Evolutionary conservation across 2,888 invertebrate genomes (phyloP).

Genomic region (Hirtodrosophila cameraria): DNA sequence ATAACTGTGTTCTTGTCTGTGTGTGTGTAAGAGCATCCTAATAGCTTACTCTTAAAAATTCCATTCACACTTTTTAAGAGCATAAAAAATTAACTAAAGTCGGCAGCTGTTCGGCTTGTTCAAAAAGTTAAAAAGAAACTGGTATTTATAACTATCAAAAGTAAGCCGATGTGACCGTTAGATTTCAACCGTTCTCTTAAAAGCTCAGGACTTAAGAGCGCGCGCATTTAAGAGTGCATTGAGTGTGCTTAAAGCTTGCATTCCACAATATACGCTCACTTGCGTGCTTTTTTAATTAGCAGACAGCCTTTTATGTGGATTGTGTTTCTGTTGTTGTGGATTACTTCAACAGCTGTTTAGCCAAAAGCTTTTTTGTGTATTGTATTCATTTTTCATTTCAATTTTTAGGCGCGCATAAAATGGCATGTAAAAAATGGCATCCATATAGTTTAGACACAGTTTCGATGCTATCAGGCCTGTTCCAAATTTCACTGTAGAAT

Average conservation of each 20-base stretch:
- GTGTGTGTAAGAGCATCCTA: constrained; percentile 21
- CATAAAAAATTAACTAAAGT: constrained; percentile 52
- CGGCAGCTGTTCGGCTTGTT: constrained; percentile 22
- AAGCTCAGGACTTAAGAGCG: constrained; percentile 54
- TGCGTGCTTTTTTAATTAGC: constrained; percentile 42
- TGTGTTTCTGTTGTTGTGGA: constrained; percentile 15
- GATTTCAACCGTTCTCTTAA: constrained; percentile 43
- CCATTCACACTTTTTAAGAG: constrained; percentile 49
- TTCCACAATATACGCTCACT: constrained; percentile 25
- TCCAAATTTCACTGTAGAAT: no score
- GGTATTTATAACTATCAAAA: constrained; percentile 6
- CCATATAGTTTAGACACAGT: no score
- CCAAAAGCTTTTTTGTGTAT: constrained; percentile 41
- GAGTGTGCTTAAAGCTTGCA: constrained; percentile 37
- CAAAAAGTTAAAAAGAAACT: constrained; percentile 28
- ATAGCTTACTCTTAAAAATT: constrained; percentile 45
- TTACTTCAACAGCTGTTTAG: constrained; percentile 44
- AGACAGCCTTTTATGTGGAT: constrained; percentile 39
- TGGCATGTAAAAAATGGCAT: no score
- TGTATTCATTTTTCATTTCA: constrained; percentile 35
- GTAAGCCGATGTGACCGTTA: constrained; percentile 9
- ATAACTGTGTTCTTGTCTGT: not conserved
- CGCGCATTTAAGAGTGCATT: constrained; percentile 26
- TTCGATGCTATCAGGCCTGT: no score
- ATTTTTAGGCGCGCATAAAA: constrained; percentile 33